Base-by-base conservation (phyloP, 1,140 invertebrate species). In the Lasaia peninsularis region DNA sequence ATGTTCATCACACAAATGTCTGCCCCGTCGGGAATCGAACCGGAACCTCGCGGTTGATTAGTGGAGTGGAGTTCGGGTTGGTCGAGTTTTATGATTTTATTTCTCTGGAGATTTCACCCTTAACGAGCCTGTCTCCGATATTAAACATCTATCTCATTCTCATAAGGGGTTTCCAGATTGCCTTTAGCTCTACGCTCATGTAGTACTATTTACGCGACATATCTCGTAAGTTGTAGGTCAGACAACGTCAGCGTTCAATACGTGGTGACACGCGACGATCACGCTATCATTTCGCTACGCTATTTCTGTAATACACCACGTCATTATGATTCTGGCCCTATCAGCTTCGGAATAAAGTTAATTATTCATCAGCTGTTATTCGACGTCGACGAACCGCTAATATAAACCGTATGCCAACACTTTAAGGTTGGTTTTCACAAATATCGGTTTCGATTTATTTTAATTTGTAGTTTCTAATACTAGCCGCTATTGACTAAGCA, bases 211-310 rank as follows among this genome's bases (percentile, higher is more conserved):
- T 52, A 31, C 11, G 8, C 16, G 34, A 37, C 11, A n/a, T 9
- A 37, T 34, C 12, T 34, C 33, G 12, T 48, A 44, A 56, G 62
- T 55, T 65, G 66, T 63, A 56, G 58, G 79, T 75, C 75, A 82
- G 67, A 75, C 71, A 73, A 73, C 44, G 44, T 48, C 44, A 48
- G 44, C 10, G 10, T 21, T 24, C 18, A 48, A 48, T 62, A 64
- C 60, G 65, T 66, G 58, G 18, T 63, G 67, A 52, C 73, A 73
- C 68, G 73, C 74, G 67, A 63, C 60, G 58, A 78, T 86, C 80
- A 80, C 80, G 80, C 79, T 75, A 85, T 70, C 48, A 57, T 58
- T 54, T 14, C 50, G 44, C 52, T 60, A 55, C 33, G 24, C 58
- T 62, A 63, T 69, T 63, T 69, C 58, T 58, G 56, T 69, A 66